Conservation (phyloP, 2,888 invertebrate genomes). For the Ophraella communa region DNA sequence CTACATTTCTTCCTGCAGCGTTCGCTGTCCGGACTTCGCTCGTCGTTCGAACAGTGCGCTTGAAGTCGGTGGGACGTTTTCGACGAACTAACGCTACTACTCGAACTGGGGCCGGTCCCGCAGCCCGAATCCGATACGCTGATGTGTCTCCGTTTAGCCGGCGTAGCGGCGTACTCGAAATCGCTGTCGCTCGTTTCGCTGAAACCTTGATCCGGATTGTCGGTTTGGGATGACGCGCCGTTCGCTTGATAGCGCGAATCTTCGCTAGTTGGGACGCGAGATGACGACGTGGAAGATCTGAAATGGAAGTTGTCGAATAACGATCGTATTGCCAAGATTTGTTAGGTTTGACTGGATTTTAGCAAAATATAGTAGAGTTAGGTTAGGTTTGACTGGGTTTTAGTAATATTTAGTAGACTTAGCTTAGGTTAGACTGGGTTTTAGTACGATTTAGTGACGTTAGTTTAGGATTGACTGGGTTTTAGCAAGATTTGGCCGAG, state of each 20-base stretch:
- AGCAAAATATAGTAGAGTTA: too few species aligned
- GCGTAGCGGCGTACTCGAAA: constrained; percentile 51
- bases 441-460: too few species aligned
- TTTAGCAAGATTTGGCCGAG: too few species aligned
- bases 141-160: constrained; percentile 50
- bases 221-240: constrained; percentile 8
- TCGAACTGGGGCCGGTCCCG: constrained; percentile 52
- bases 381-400: too few species aligned
- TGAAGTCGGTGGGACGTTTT: constrained; percentile 24
- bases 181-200: constrained; percentile 52
- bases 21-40: constrained; percentile 57
- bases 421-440: too few species aligned
- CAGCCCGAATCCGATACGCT: constrained; percentile 56
- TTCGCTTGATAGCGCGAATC: constrained; percentile 20
- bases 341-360: too few species aligned
- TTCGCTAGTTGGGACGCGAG: constrained; percentile 1
- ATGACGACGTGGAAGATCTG: constrained; percentile 10
- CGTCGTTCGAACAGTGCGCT: constrained; percentile 47
- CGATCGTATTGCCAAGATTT: too few species aligned
- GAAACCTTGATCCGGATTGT: constrained; percentile 23
- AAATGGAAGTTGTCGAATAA: too few species aligned
- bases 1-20: constrained; percentile 61
- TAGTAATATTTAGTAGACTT: too few species aligned
- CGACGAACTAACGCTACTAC: constrained; percentile 11
- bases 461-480: too few species aligned